Evolutionary conservation across 2,888 invertebrate species (phyloP), one percentile per base, ranked within the genome.

Genomic region (Xanthorhoe designata): DNA sequence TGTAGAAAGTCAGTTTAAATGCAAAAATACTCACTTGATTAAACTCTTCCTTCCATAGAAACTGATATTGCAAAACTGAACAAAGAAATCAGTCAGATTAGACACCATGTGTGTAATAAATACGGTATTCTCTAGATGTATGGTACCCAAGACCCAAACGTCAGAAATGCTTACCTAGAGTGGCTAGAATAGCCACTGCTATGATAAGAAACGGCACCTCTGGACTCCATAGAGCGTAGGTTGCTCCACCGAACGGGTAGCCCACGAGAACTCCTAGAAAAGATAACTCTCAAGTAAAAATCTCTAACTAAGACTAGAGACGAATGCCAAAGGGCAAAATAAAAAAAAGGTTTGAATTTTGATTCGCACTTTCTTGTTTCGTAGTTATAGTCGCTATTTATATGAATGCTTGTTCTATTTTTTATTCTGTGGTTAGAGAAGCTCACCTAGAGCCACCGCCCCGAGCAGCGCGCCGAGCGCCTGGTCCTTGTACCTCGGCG

Each of bases 181-280:
- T 77, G 0, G 78, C 67, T 10, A 87, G 59, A 10, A 92, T 76
- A 1, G 86, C 85, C 0, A 75, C 76, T 5, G 87, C 84, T 6
- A 91, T 77, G 6, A 91, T 73, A 59, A 90, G 80, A 74, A 92
- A 92, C 2, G 92, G 90, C 1, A 88, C 84, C 1, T 82, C 84
- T 5, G 83, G 84, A 10, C 79, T 85, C 90, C 90, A 87, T 50
- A 89, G 75, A 35, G 85, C 82, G 71, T 82, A 81, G 6, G 91
- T 85, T 1, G 83, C 81, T 15, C 92, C 91, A 0, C 92, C 92
- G 67, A 91, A 86, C 35, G 92, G 91, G 68, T 92, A 92, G 4
- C 92, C 92, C 68, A 92, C 91, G 70, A 92, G 71, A 59, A 92
- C 92, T 2, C 92, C 92, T 92, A 82, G 38, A 52, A 67, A 56